Base-by-base conservation (phyloP, 2,888 invertebrate species). In the Apamea epomidion region DNA sequence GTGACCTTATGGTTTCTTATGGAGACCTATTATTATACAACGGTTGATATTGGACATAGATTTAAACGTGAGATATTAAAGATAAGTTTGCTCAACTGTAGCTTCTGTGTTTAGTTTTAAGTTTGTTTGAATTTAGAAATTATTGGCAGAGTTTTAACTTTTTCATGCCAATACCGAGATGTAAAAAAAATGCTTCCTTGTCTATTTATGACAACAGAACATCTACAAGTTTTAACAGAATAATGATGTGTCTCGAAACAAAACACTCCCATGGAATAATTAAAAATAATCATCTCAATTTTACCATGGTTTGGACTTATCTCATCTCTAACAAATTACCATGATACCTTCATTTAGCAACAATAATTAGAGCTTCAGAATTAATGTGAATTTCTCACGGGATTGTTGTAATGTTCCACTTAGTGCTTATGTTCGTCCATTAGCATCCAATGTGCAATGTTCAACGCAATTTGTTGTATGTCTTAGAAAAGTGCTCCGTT, bases 381-480 rank as follows among this genome's bases (percentile, higher is more conserved):
- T 86, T 84, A 74, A 76, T 86, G 81, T 83, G 76, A 87, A 67
- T 69, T 87, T 87, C 87, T 80, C 89, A 87, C 84, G 84, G 73
- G 70, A 60, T 62, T 82, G 71, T 82, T 76, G 69, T 74, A 81
- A 84, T 87, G 32, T 81, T 60, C 25, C 42, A 68, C n/a, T 85
- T 85, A 86, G 88, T 86, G 88, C 75, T 85, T 70, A 84, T 68
- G 77, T 74, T 60, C 64, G 54, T 58, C 88, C 77, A 87, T 87
- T 88, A 80, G 73, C 72, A 71, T 74, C 75, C 65, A 82, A 76
- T 81, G 72, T 51, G 85, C 75, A 87, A 87, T 76, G 67, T 25
- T 74, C 32, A 62, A 8, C 74, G 88, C 81, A 86, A 86, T 75
- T n/a, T 58, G 88, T 42, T 81, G 85, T 78, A 81, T 78, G 65